A percentile compares a stretch with the other conserved stretches of the same genome.
phyloP scores from a whole-genome alignment of 2,113 vertebrate genomes.

The Thinocorus orbignyianus region DNA sequence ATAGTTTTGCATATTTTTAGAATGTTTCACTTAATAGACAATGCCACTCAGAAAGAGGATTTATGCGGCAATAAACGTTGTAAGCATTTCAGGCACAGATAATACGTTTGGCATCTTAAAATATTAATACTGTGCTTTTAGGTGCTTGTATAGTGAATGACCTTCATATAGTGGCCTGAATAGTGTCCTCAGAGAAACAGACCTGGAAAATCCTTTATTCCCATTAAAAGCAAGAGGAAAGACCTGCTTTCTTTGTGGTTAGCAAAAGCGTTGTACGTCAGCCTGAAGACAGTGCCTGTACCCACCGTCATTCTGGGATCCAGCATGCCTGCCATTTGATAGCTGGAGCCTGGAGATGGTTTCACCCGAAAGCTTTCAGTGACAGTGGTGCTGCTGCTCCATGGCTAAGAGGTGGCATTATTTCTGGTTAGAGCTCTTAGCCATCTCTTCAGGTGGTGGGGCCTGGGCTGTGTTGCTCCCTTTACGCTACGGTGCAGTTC shows the following conservation, averaged over 20 bases:
- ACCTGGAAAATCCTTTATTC: not conserved
- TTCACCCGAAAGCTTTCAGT: not conserved
- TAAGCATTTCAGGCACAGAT: conserved; percentile 5
- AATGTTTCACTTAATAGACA: not conserved
- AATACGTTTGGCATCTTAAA: not conserved
- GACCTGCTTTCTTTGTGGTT: not conserved
- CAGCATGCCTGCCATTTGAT: not conserved
- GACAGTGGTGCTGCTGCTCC: not conserved
- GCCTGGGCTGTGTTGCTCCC: accelerated
- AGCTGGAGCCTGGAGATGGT: not conserved
- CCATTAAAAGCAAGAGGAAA: not conserved
- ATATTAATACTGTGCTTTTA: not conserved
- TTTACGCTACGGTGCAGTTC: accelerated
- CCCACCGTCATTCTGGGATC: accelerated
- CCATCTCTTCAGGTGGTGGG: not conserved
- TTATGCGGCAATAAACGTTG: not conserved
- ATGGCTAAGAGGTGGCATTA: not conserved
- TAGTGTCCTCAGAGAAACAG: not conserved
- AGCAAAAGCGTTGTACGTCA: not conserved
- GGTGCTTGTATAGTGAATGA: not conserved
- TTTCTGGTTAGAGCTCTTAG: not conserved
- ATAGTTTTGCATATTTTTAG: conserved; percentile 10
- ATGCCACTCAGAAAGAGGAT: conserved; percentile 8
- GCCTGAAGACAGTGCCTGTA: not conserved
- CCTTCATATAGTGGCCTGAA: not conserved